phyloP scores from a whole-genome alignment of 2,797 vertebrate species.

The Nyctibius grandis region DNA sequence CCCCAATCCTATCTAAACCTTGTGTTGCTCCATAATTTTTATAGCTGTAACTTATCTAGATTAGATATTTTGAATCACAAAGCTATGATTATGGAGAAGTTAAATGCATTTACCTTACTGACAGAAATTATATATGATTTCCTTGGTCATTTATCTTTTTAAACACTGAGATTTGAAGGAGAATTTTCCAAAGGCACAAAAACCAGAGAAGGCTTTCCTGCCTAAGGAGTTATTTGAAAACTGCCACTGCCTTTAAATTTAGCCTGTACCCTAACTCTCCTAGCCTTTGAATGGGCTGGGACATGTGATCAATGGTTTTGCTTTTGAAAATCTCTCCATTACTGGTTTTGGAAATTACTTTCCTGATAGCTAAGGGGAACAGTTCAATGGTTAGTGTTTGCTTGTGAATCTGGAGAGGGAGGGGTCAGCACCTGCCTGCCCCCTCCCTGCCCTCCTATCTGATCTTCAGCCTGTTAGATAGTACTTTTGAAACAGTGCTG shows the following conservation, averaged over 20 bases:
- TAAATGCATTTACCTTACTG: not conserved
- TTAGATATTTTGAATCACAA: not conserved
- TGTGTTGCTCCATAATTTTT: not conserved
- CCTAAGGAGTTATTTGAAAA: not conserved
- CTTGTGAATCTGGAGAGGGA: rapidly evolving
- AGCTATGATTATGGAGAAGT: not conserved
- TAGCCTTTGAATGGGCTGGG: not conserved
- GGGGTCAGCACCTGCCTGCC: rapidly evolving
- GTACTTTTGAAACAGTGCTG: not conserved
- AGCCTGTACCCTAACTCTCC: not conserved
- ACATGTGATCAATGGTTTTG: not conserved
- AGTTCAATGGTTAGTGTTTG: not conserved
- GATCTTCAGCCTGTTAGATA: not conserved
- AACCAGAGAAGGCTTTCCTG: not conserved
- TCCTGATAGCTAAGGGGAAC: not conserved
- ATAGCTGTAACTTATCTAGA: not conserved
- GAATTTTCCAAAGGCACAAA: not conserved
- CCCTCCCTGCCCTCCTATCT: not conserved
- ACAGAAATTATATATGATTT: not conserved
- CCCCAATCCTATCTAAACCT: not conserved
- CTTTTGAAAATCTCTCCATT: not conserved
- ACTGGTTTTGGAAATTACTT: not conserved
- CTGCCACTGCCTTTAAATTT: not conserved
- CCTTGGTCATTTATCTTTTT: not conserved
- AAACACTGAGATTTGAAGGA: not conserved